These are phyloP conservation scores for Hydrotaea cyrtoneurina DNA, from an alignment of 2,888 invertebrate species.

Conservation along the genomic window DNA sequence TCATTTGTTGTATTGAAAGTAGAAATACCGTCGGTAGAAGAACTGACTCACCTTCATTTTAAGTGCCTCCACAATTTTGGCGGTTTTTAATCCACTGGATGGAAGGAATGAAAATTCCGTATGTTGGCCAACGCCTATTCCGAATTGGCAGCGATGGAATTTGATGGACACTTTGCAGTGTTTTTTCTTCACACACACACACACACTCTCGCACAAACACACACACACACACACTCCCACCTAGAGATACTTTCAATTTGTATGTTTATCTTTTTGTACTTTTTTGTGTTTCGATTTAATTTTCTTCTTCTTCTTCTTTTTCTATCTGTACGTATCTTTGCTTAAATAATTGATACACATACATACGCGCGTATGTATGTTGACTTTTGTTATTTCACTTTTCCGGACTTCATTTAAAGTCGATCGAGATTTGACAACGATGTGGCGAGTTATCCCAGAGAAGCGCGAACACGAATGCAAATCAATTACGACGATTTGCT, in stretches of 20 bases:
- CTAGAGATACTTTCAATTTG: slow-evolving; percentile 16
- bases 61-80: slow-evolving; percentile 81
- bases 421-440: neutral
- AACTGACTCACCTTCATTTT: slow-evolving; percentile 80
- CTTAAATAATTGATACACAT: neutral
- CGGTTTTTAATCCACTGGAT: slow-evolving; percentile 73
- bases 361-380: neutral
- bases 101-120: slow-evolving; percentile 26
- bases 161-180: neutral
- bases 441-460: neutral
- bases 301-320: slow-evolving; percentile 4
- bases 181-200: no score
- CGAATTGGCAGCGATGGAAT: slow-evolving; percentile 21
- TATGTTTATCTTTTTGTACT: neutral
- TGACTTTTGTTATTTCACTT: neutral
- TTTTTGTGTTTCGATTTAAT: neutral
- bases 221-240: no score
- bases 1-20: no score
- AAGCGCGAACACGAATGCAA: neutral
- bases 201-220: neutral
- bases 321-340: neutral
- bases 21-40: slow-evolving; percentile 57
- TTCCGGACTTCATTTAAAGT: neutral
- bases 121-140: slow-evolving; percentile 14
- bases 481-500: slow-evolving; percentile 42